Evolutionary conservation across 2,113 vertebrate genomes (phyloP).

Genomic region (Xyrauchen texanus): DNA sequence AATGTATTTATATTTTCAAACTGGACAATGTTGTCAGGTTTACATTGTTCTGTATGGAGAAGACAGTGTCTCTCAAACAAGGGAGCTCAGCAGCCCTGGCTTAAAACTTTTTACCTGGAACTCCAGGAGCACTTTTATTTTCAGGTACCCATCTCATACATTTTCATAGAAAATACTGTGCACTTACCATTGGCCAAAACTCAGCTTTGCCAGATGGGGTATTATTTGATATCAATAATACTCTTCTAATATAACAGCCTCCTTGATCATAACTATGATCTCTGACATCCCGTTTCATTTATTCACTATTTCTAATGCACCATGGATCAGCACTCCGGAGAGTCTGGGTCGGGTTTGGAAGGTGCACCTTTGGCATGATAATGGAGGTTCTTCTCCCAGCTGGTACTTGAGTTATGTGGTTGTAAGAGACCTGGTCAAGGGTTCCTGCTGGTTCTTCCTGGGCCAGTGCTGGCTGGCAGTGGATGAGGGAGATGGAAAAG

Average conservation of each 20-base stretch:
- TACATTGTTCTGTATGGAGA: slow-evolving; percentile 77
- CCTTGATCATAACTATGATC: not conserved
- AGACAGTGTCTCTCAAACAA: slow-evolving; percentile 74
- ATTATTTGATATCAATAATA: too few species aligned
- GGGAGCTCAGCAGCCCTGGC: slow-evolving; percentile 73
- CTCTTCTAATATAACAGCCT: not conserved
- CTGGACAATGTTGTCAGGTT: slow-evolving; percentile 66
- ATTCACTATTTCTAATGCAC: not conserved
- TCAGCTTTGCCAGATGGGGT: too few species aligned
- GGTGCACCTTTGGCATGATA: slow-evolving; percentile 81
- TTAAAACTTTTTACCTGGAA: slow-evolving; percentile 76
- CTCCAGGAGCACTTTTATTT: slow-evolving; percentile 78
- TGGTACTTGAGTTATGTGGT: slow-evolving; percentile 78
- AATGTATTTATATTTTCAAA: too few species aligned
- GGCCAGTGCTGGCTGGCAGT: slow-evolving; percentile 80
- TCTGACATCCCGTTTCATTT: not conserved
- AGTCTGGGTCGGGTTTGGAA: slow-evolving; percentile 75
- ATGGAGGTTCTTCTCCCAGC: slow-evolving; percentile 70
- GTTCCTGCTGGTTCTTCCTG: slow-evolving; percentile 71
- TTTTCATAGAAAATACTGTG: not conserved
- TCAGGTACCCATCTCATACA: slow-evolving; percentile 70
- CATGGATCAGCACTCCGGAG: slow-evolving; percentile 66
- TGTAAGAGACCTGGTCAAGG: slow-evolving; percentile 61
- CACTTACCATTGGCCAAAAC: too few species aligned
- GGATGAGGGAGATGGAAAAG: slow-evolving; percentile 68